phyloP scores from a whole-genome alignment of 2,888 invertebrate genomes.

The Drosophila prolongata region DNA sequence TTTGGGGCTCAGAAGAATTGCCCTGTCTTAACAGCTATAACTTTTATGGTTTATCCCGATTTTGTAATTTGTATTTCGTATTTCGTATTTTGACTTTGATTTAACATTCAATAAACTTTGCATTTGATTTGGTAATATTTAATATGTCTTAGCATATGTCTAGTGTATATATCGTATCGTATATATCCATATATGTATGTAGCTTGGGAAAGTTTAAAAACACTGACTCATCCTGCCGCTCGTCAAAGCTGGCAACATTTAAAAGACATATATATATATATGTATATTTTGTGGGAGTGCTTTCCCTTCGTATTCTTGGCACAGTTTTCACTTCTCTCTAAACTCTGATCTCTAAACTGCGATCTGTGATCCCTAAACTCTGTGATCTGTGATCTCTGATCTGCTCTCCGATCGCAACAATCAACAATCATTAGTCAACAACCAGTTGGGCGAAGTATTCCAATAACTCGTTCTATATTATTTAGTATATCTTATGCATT shows the following conservation, averaged over 20 bases:
- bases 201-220: constrained; percentile 38
- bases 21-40: constrained; percentile 24
- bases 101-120: constrained; percentile 45
- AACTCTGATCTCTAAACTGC: constrained; percentile 8
- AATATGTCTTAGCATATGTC: constrained; percentile 38
- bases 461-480: constrained; percentile 13
- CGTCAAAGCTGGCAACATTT: constrained; percentile 19
- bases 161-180: constrained; percentile 31
- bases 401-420: constrained; percentile 1
- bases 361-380: neutral
- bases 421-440: constrained; percentile 38
- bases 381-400: neutral
- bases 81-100: constrained; percentile 24
- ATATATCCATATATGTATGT: constrained; percentile 24
- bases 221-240: constrained; percentile 6
- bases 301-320: constrained; percentile 15
- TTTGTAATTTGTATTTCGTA: constrained; percentile 6
- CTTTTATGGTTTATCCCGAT: constrained; percentile 5
- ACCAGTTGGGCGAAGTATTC: constrained; percentile 22
- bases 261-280: constrained; percentile 28
- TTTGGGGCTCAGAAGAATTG: constrained; percentile 48
- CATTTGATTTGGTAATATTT: constrained; percentile 34
- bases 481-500: constrained; percentile 9
- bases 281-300: neutral
- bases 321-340: constrained; percentile 13